A percentile compares a stretch with the other conserved stretches of the same genome.
These are phyloP conservation scores for Ethmia dodecea DNA, from an alignment of 2,888 invertebrate species.

Conservation along the genomic window DNA sequence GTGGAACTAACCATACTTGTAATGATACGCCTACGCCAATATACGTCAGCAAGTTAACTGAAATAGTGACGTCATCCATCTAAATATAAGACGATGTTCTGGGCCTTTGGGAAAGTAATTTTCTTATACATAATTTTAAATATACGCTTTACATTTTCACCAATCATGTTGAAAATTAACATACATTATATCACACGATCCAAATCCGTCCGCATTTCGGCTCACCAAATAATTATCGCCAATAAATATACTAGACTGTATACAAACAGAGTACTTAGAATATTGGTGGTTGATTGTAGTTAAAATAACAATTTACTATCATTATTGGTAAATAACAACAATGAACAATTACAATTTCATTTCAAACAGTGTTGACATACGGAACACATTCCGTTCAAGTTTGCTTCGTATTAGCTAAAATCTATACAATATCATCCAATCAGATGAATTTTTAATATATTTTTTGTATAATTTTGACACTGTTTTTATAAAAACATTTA, in stretches of 20 bases:
- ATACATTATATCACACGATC: constrained; percentile 64
- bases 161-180: constrained; percentile 57
- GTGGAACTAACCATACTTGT: no score
- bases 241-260: constrained; percentile 39
- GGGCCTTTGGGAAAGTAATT: constrained; percentile 55
- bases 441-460: no score
- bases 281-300: constrained; percentile 28
- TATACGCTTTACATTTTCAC: constrained; percentile 36
- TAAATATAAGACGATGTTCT: constrained; percentile 36
- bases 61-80: no score
- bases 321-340: constrained; percentile 5
- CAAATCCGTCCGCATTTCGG: constrained; percentile 38
- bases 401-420: constrained; percentile 5
- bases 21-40: no score
- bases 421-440: no score
- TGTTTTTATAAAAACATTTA: no score
- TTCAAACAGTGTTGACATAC: constrained; percentile 5
- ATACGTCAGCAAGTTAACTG: no score
- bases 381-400: constrained; percentile 9
- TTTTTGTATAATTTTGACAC: no score
- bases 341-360: constrained; percentile 4
- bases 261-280: constrained; percentile 17
- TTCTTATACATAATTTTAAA: constrained; percentile 40
- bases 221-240: no score
- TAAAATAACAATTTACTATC: constrained; percentile 2